These are phyloP conservation scores for Litocranius walleri DNA, from an alignment of 2,113 vertebrate species.

Conservation along the genomic window DNA sequence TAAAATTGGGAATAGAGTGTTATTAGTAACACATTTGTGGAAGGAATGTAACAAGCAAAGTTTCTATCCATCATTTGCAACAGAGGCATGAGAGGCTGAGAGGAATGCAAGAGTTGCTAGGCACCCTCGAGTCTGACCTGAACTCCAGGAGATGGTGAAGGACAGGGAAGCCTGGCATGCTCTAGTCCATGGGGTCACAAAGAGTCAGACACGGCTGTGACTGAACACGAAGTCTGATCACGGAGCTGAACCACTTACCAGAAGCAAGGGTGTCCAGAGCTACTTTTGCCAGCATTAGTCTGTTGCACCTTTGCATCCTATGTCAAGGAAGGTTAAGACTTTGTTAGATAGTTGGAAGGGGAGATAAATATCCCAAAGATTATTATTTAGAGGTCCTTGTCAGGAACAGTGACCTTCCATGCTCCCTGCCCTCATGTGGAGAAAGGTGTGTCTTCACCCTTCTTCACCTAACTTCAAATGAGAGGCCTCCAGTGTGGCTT, in stretches of 20 bases:
- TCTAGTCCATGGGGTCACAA: not conserved
- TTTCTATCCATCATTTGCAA: not conserved
- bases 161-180: not conserved
- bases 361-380: too few species aligned
- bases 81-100: too few species aligned
- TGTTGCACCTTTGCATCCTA: accelerated
- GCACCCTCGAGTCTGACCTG: too few species aligned
- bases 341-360: not conserved
- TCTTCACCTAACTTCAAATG: not conserved
- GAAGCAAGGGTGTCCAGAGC: not conserved
- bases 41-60: not conserved
- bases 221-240: not conserved
- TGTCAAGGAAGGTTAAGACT: not conserved
- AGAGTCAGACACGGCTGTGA: not conserved
- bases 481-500: too few species aligned
- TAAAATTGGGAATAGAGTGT: not conserved
- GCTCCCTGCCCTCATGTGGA: not conserved
- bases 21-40: not conserved
- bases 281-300: accelerated
- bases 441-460: accelerated
- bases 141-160: not conserved
- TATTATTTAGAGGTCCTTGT: not conserved
- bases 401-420: not conserved
- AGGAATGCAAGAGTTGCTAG: accelerated
- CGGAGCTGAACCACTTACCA: accelerated